These are phyloP conservation scores for Macrosiphum euphorbiae DNA, from an alignment of 2,888 invertebrate species.

Conservation along the genomic window DNA sequence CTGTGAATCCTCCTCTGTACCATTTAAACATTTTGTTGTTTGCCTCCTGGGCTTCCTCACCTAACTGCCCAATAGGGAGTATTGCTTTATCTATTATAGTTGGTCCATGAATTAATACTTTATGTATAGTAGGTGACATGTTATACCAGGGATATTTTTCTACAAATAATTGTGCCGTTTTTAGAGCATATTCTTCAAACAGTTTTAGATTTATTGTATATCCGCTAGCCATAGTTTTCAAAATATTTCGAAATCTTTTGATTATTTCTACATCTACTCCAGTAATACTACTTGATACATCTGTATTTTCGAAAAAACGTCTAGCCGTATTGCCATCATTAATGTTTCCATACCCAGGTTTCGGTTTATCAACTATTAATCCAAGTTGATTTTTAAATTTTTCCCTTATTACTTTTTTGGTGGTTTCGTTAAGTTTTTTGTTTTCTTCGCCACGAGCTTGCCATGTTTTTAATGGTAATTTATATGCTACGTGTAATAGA, in stretches of 20 bases:
- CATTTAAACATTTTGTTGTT: conserved; percentile 22
- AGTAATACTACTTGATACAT: conserved; percentile 4
- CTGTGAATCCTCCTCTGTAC: conserved; percentile 10
- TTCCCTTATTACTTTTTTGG: background rate
- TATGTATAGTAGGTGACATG: background rate
- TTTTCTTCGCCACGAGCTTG: background rate
- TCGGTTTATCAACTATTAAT: background rate
- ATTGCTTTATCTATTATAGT: conserved; percentile 10
- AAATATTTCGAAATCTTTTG: conserved; percentile 9
- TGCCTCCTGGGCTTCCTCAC: background rate
- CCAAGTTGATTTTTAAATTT: background rate
- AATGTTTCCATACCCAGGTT: background rate
- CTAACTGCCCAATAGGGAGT: background rate
- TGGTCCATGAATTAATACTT: background rate
- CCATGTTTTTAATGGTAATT: conserved; percentile 23
- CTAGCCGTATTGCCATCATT: background rate
- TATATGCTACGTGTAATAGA: conserved; percentile 64
- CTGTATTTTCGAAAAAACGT: conserved; percentile 15
- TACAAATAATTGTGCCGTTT: background rate
- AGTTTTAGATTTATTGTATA: background rate
- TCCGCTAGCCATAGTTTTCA: conserved; percentile 15
- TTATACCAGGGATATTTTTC: conserved; percentile 14
- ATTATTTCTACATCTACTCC: background rate
- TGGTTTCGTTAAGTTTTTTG: conserved; percentile 5
- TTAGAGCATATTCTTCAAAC: background rate